phyloP scores from a whole-genome alignment of 1,140 invertebrate genomes.

The Drosophila persimilis region DNA sequence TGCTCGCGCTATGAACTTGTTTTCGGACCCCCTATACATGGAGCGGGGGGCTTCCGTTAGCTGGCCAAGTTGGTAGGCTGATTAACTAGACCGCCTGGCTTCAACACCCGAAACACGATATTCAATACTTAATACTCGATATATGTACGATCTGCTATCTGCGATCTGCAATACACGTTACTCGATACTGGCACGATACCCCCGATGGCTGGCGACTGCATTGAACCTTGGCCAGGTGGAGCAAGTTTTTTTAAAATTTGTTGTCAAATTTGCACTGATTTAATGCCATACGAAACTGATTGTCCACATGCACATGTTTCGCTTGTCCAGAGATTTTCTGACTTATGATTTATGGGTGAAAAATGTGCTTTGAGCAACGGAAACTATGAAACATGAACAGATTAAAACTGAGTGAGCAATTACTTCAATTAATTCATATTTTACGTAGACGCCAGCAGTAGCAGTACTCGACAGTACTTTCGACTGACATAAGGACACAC shows the following conservation, averaged over 20 bases:
- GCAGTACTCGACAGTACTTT: too few relatives aligned
- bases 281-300: slow-evolving; percentile 18
- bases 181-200: slow-evolving; percentile 6
- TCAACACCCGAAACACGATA: slow-evolving; percentile 11
- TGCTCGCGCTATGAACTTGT: slow-evolving; percentile 26
- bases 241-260: neutral
- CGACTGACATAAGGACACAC: too few relatives aligned
- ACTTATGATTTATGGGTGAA: neutral
- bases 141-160: too few relatives aligned
- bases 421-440: neutral
- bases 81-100: slow-evolving; percentile 38
- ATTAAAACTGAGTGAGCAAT: neutral
- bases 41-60: slow-evolving; percentile 46
- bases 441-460: too few relatives aligned
- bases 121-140: neutral
- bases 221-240: neutral
- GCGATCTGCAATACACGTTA: too few relatives aligned
- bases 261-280: slow-evolving; percentile 33
- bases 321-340: slow-evolving; percentile 5
- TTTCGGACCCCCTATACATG: slow-evolving; percentile 20
- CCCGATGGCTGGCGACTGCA: neutral
- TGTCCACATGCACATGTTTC: slow-evolving; percentile 8
- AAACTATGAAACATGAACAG: neutral
- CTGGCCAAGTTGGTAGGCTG: slow-evolving; percentile 46
- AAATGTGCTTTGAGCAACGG: slow-evolving; percentile 2